Base-by-base conservation (phyloP, 1,140 invertebrate species). In the Sinella curviseta region DNA sequence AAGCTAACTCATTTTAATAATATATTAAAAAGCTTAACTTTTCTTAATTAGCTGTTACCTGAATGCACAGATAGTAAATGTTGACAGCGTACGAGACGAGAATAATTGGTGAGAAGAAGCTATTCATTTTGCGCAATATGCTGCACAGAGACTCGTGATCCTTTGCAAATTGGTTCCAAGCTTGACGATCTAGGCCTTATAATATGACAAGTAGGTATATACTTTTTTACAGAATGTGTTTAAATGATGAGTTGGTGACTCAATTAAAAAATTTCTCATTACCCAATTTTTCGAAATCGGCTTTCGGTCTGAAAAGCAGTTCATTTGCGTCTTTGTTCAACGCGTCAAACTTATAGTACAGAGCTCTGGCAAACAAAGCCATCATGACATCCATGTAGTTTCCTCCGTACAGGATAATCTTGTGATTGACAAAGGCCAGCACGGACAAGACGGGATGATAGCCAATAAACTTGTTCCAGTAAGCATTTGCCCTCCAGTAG, bases 371-470 rank as follows among this genome's bases (percentile, higher is more conserved):
- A 20, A 82, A 28, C 2, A 82, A 48, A 48, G 39, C 39, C 39
- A 48, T 48, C 39, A 48, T 48, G 39, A 48, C 20, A 35, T 82
- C 80, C 3, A 74, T 54, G 30, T 76, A 82, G 57, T 82, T 82
- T 75, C 80, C 78, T 4, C 73, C 74, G 31, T 81, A 81, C 0
- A 78, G 48, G 14, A 77, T 54, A 1, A 81, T 17, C 48, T 81
- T 81, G 16, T 81, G 76, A 30, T 28, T 34, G 30, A 81, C n/a
- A 31, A 81, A 78, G 17, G 73, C 74, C 0, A 57, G 31, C 12
- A 81, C 8, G 8, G 77, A 73, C 28, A 81, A 12, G 0, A 34
- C 1, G 1, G 74, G 54, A 31, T 78, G 48, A 39, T 70, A 81
- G 0, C 48, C 73, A 4, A 81, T 54, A 17, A 78, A 35, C 35